phyloP scores from a whole-genome alignment of 30 jellyfish, hydroid and myxozoan genomes.

The Turritopsis dohrnii region DNA sequence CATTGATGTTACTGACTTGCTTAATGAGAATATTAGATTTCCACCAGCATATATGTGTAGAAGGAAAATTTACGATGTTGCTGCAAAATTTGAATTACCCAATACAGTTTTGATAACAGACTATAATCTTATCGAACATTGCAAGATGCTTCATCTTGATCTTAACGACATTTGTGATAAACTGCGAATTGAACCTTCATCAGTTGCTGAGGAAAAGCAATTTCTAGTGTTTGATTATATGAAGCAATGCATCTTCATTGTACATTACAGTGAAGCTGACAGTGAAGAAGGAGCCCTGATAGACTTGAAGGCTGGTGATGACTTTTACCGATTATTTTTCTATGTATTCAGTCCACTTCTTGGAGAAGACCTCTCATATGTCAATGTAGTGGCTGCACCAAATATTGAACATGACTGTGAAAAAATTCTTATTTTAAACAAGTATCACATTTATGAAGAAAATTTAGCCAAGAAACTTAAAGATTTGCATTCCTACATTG shows the following conservation, averaged over 20 bases:
- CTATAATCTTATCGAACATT: neutral
- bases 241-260: neutral
- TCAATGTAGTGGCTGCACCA: neutral
- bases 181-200: neutral
- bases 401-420: neutral
- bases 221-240: neutral
- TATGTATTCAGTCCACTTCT: neutral
- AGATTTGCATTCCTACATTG: neutral
- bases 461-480: neutral
- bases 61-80: neutral
- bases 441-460: neutral
- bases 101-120: neutral
- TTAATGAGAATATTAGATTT: neutral
- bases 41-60: conserved; percentile 10
- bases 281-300: neutral
- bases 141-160: neutral
- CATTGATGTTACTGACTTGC: neutral
- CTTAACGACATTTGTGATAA: neutral
- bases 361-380: neutral
- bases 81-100: neutral
- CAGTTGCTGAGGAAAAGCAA: neutral
- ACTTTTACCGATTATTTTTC: neutral
- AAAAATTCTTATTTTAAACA: too few relatives aligned
- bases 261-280: neutral
- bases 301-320: neutral